phyloP scores from a whole-genome alignment of 2,888 invertebrate genomes.

The Pemphredon lugubris region DNA sequence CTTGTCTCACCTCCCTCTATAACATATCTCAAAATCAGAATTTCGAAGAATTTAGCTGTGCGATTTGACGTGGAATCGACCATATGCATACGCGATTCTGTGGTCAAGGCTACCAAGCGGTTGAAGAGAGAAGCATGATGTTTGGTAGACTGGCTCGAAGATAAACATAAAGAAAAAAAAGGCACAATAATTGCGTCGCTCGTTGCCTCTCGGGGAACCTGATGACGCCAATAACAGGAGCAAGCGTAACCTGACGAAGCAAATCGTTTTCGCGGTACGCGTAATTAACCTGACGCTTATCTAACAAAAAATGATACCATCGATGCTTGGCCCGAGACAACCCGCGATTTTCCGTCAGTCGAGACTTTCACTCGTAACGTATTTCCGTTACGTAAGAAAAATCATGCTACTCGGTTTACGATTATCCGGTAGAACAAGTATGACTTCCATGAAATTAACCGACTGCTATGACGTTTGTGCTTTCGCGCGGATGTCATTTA shows the following conservation, averaged over 20 bases:
- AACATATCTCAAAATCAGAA: too few species aligned
- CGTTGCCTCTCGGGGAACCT: too few species aligned
- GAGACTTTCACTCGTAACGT: slow-evolving; percentile 35
- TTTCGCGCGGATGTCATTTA: too few species aligned
- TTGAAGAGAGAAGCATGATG: not conserved
- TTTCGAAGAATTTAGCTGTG: too few species aligned
- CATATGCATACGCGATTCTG: not conserved
- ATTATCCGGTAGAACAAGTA: slow-evolving; percentile 17
- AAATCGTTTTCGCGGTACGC: not conserved
- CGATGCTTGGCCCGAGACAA: not conserved
- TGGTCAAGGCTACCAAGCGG: slow-evolving; percentile 10
- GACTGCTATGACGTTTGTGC: too few species aligned
- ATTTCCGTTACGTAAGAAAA: slow-evolving; percentile 32
- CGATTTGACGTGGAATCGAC: too few species aligned
- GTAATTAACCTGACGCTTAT: slow-evolving; percentile 11
- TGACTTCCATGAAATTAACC: slow-evolving; percentile 3
- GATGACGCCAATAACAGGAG: slow-evolving; percentile 9
- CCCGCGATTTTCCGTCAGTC: slow-evolving; percentile 13
- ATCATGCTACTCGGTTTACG: slow-evolving; percentile 1
- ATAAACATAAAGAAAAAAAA: too few species aligned
- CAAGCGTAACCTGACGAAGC: not conserved
- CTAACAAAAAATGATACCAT: slow-evolving; percentile 17
- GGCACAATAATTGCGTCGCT: slow-evolving; percentile 1
- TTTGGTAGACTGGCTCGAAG: too few species aligned
- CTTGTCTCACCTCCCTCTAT: too few species aligned